A percentile compares a stretch with the other conserved stretches of the same genome.
Evolutionary conservation across 2,113 vertebrate species (phyloP).

Genomic region (Anoplopoma fimbria): DNA sequence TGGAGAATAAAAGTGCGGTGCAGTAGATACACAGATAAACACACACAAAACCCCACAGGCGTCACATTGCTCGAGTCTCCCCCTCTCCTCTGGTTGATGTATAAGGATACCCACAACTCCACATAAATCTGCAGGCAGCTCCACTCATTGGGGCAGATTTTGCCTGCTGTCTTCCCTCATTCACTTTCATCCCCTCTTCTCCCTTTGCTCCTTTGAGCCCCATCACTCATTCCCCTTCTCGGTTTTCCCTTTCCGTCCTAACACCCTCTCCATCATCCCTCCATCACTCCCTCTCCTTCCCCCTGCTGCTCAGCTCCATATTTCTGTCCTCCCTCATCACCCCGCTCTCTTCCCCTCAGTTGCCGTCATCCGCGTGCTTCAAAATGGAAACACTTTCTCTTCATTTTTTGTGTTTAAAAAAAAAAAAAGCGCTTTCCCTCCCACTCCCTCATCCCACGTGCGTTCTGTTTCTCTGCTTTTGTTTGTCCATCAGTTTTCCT

Average conservation of each 20-base stretch:
- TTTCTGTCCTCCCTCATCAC: slow-evolving; percentile 72
- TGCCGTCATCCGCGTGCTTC: slow-evolving; percentile 37
- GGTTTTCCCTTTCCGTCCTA: slow-evolving; percentile 74
- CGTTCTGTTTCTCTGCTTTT: slow-evolving; percentile 43
- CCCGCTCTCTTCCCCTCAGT: slow-evolving; percentile 53
- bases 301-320: slow-evolving; percentile 65
- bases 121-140: slow-evolving; percentile 75
- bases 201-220: slow-evolving; percentile 66
- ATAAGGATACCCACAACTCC: slow-evolving; percentile 75
- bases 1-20: slow-evolving; percentile 56
- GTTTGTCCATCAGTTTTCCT: slow-evolving; percentile 55
- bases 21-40: slow-evolving; percentile 54
- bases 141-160: slow-evolving; percentile 76
- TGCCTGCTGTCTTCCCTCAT: slow-evolving; percentile 69
- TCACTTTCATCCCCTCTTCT: slow-evolving; percentile 71
- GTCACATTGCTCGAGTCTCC: slow-evolving; percentile 51
- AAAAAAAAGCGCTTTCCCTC: slow-evolving; percentile 32
- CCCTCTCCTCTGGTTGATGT: slow-evolving; percentile 68
- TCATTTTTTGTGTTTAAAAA: slow-evolving; percentile 49
- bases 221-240: slow-evolving; percentile 76
- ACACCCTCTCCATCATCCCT: slow-evolving; percentile 73
- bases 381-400: slow-evolving; percentile 66
- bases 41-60: slow-evolving; percentile 52
- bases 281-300: slow-evolving; percentile 52
- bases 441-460: slow-evolving; percentile 34